Base-by-base conservation (phyloP, 1,140 invertebrate genomes). In the Mizuhopecten yessoensis region DNA sequence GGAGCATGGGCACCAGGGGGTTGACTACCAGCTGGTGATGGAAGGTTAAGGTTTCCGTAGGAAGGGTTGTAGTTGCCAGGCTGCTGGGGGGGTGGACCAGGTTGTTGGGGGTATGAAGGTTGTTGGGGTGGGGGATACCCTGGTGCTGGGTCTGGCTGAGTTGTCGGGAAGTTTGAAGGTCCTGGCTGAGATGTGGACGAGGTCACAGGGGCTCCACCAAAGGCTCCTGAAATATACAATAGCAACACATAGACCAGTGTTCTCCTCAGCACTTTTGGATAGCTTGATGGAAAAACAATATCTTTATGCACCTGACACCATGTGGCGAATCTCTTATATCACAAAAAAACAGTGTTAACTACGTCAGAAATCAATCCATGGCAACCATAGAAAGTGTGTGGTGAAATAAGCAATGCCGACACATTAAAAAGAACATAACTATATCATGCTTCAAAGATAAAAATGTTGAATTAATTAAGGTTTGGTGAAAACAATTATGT, bases 1-100 rank as follows among this genome's bases (percentile, higher is more conserved):
- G 95, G 95, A 15, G 95, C 95, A 90, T 95, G 94, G 13, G 93
- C 90, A 10, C 95, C 95, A n/a, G 93, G 91, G 9, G 90, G 88
- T 33, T 93, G 90, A 34, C 93, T 91, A 86, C 88, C 90, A 34
- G 33, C 90, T 87, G 93, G 89, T n/a, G 88, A 87, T 23, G 92
- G 90, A 86, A 91, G 87, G 87, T 88, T 92, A 5, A 90, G 45
- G 34, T 86, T 86, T 33, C 89, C 86, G n/a, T 75, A 17, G 29
- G 87, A 88, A 23, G 34, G 87, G 87, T n/a, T 39, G 7, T 20
- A n/a, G 34, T 87, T 90, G 88, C 34, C 36, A 33, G 89, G 57
- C 57, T 75, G 57, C 17, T 75, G 45, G 39, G 90, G 10, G 75
- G 87, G 36, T 88, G 92, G 90, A 3, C 49, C 75, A 86, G 33